Evolutionary conservation across 2,113 vertebrate genomes (phyloP).

Genomic region (Thamnophis sirtalis): DNA sequence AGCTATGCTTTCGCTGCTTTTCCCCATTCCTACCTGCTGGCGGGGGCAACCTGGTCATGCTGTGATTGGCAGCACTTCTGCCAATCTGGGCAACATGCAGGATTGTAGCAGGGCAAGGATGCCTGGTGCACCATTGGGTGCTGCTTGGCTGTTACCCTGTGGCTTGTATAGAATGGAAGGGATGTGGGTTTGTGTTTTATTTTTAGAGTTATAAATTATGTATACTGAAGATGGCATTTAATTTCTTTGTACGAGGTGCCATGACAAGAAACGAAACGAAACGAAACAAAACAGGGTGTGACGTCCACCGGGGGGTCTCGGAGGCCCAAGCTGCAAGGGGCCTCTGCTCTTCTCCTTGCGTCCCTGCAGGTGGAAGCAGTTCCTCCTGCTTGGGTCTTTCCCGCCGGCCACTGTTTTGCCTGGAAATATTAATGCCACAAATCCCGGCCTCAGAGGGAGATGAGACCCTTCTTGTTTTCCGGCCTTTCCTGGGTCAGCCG

Average conservation of each 20-base stretch:
- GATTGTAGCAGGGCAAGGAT: neutral
- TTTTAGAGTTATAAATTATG: too few species aligned
- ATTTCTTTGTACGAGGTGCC: too few species aligned
- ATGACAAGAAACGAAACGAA: too few species aligned
- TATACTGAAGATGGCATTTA: too few species aligned
- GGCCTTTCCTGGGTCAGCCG: neutral
- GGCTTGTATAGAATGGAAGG: too few species aligned
- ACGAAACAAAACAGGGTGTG: too few species aligned
- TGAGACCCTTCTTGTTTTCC: neutral
- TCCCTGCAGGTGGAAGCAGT: constrained; percentile 11
- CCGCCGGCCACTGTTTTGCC: neutral
- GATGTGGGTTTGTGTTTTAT: too few species aligned
- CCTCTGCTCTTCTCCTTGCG: neutral
- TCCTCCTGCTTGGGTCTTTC: neutral
- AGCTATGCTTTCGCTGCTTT: neutral
- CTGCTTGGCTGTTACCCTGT: too few species aligned
- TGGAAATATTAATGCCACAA: constrained; percentile 45
- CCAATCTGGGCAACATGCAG: neutral
- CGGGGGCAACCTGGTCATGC: neutral
- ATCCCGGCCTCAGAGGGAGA: neutral
- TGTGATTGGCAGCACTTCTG: neutral
- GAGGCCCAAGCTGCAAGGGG: fast-evolving
- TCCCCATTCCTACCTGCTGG: neutral
- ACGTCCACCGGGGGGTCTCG: fast-evolving
- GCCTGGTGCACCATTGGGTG: neutral